These are phyloP conservation scores for Callopanchax toddi DNA, from an alignment of 2,113 vertebrate species.

Conservation along the genomic window DNA sequence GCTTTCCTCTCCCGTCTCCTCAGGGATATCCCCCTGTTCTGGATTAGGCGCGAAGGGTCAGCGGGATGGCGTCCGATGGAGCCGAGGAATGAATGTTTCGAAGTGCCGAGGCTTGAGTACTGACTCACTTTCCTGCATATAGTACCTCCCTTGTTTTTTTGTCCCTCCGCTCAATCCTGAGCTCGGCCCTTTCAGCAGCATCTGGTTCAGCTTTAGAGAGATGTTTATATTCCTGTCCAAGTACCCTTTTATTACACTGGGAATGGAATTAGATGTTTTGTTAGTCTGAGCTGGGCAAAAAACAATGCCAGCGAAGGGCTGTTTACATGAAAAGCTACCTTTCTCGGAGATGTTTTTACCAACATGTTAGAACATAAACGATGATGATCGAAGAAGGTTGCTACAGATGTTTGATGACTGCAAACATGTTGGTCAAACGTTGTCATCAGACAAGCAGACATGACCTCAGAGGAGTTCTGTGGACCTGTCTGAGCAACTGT, in stretches of 20 bases:
- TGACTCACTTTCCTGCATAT: constrained; percentile 75
- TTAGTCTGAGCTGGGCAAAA: constrained; percentile 78
- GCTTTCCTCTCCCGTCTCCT: constrained; percentile 38
- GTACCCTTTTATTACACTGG: constrained; percentile 77
- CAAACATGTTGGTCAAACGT: neutral
- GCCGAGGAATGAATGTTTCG: constrained; percentile 37
- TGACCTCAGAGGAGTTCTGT: constrained; percentile 20
- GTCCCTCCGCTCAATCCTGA: constrained; percentile 49
- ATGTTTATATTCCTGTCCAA: constrained; percentile 80
- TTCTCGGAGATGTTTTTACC: constrained; percentile 8
- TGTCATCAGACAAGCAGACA: constrained; percentile 31
- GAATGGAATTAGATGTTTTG: constrained; percentile 82
- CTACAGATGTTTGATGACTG: neutral
- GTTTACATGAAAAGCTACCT: constrained; percentile 28
- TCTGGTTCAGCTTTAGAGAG: constrained; percentile 75
- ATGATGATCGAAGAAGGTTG: neutral
- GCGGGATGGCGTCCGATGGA: constrained; percentile 44
- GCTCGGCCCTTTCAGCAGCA: constrained; percentile 58
- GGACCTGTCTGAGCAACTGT: neutral
- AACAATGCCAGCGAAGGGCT: constrained; percentile 64
- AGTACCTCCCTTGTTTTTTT: constrained; percentile 75
- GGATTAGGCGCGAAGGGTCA: constrained; percentile 28
- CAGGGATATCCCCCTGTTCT: constrained; percentile 43
- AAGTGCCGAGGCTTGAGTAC: constrained; percentile 43
- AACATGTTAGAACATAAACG: neutral